Percentiles rank a stretch among this genome's conserved stretches.
Evolutionary conservation across 1,140 invertebrate species (phyloP).

Genomic region (Trinorchestia longiramus): DNA sequence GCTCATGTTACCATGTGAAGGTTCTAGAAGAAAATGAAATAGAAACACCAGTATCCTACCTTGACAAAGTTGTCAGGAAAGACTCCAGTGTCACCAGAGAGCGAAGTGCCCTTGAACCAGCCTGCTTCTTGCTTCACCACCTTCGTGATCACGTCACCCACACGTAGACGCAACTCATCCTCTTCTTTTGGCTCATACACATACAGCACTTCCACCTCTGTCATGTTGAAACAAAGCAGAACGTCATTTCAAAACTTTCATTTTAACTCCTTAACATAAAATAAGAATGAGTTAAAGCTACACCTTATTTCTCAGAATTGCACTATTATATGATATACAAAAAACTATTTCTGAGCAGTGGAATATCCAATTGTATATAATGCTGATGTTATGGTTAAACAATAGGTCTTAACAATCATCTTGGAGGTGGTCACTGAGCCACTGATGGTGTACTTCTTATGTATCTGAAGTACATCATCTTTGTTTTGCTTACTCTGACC

Average conservation of each 20-base stretch:
- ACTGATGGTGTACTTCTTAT: too few relatives aligned
- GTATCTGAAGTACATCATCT: too few relatives aligned
- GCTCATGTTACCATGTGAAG: too few relatives aligned
- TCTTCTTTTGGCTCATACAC: slow-evolving; percentile 91
- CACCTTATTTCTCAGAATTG: too few relatives aligned
- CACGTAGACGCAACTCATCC: slow-evolving; percentile 81
- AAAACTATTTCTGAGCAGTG: too few relatives aligned
- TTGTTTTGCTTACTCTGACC: too few relatives aligned
- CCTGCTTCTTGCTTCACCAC: slow-evolving; percentile 88
- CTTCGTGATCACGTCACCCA: slow-evolving; percentile 87
- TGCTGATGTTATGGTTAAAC: too few relatives aligned
- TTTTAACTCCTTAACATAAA: not conserved
- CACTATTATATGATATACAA: too few relatives aligned
- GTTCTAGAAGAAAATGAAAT: not conserved
- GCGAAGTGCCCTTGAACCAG: slow-evolving; percentile 94
- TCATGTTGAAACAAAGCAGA: not conserved
- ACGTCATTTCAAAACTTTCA: not conserved
- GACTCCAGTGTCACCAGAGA: slow-evolving; percentile 89
- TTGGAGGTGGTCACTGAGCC: too few relatives aligned
- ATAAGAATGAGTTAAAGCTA: too few relatives aligned
- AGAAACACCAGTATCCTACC: slow-evolving; percentile 69
- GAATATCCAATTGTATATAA: too few relatives aligned
- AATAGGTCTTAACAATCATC: too few relatives aligned
- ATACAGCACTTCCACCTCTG: slow-evolving; percentile 78
- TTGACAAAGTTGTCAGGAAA: slow-evolving; percentile 98